A percentile compares a stretch with the other conserved stretches of the same genome.
These are phyloP conservation scores for Phthorimaea operculella DNA, from an alignment of 1,140 invertebrate genomes.

Conservation along the genomic window DNA sequence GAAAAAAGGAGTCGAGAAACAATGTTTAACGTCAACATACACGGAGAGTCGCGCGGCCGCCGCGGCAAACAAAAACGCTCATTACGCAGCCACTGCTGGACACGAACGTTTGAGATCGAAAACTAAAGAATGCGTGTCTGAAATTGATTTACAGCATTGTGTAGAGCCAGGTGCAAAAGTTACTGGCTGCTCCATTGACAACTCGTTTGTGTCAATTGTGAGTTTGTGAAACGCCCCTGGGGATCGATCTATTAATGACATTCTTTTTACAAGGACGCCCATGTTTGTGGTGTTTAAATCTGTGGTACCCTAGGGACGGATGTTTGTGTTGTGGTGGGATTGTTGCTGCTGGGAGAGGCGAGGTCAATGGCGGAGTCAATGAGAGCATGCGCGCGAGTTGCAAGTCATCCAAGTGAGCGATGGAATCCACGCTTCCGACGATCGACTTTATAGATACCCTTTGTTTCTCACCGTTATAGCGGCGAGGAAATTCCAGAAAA, in stretches of 20 bases:
- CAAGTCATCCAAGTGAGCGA: conserved; percentile 58
- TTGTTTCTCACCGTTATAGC: conserved; percentile 25
- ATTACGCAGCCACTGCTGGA: too few relatives aligned
- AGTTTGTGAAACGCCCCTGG: conserved; percentile 18
- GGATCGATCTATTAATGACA: conserved; percentile 39
- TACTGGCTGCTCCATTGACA: conserved; percentile 16
- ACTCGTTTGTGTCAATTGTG: conserved; percentile 26
- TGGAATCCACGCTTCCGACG: conserved; percentile 58
- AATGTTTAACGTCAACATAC: conserved; percentile 10
- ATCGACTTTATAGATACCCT: conserved; percentile 27
- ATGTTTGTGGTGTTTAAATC: conserved; percentile 19
- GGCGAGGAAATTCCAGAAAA: too few relatives aligned
- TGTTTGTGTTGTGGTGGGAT: conserved; percentile 48
- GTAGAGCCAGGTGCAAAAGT: conserved; percentile 17
- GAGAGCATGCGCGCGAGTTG: conserved; percentile 54
- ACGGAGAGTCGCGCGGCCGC: neutral
- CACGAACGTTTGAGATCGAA: too few relatives aligned
- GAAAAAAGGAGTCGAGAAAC: conserved; percentile 9
- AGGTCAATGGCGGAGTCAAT: conserved; percentile 62
- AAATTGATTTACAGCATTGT: conserved; percentile 1
- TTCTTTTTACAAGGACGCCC: conserved; percentile 30
- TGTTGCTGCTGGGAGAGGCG: conserved; percentile 29
- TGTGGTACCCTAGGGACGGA: conserved; percentile 43
- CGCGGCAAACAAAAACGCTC: too few relatives aligned
- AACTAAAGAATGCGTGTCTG: too few relatives aligned